phyloP scores from a whole-genome alignment of 2,888 invertebrate species.

The Leptinotarsa juncta region DNA sequence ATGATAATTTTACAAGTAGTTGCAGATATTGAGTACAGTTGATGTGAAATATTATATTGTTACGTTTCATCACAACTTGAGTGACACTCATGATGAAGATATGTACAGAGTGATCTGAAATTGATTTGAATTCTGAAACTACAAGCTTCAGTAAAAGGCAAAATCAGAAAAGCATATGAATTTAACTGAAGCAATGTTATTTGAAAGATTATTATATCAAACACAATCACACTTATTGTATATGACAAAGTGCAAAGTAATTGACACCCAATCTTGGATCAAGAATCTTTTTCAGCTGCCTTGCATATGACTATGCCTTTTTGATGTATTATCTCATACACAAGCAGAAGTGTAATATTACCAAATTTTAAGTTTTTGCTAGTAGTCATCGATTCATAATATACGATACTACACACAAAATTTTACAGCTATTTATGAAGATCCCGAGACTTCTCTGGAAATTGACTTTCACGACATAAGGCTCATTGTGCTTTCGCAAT shows the following conservation, averaged over 20 bases:
- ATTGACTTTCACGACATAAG: slow-evolving; percentile 1
- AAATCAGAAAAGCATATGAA: too few species aligned
- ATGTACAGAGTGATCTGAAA: slow-evolving; percentile 8
- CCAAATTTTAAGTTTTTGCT: too few species aligned
- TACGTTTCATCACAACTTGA: not conserved
- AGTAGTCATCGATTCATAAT: too few species aligned
- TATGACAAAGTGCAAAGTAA: not conserved
- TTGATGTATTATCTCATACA: too few species aligned
- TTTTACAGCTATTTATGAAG: not conserved
- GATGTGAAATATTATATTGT: slow-evolving; percentile 6
- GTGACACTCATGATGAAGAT: not conserved
- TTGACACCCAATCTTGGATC: too few species aligned
- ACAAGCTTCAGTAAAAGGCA: not conserved
- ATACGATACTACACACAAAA: not conserved
- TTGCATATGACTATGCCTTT: too few species aligned
- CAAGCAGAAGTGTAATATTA: too few species aligned
- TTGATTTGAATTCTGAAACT: not conserved
- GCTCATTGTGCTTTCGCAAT: not conserved
- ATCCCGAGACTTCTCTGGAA: not conserved
- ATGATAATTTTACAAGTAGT: not conserved
- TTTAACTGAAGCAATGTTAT: too few species aligned
- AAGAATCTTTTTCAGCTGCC: too few species aligned
- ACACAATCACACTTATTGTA: not conserved
- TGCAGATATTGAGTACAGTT: not conserved
- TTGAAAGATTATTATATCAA: not conserved